These are phyloP conservation scores for Steromphala cineraria DNA, from an alignment of 2,888 invertebrate species.

Conservation along the genomic window DNA sequence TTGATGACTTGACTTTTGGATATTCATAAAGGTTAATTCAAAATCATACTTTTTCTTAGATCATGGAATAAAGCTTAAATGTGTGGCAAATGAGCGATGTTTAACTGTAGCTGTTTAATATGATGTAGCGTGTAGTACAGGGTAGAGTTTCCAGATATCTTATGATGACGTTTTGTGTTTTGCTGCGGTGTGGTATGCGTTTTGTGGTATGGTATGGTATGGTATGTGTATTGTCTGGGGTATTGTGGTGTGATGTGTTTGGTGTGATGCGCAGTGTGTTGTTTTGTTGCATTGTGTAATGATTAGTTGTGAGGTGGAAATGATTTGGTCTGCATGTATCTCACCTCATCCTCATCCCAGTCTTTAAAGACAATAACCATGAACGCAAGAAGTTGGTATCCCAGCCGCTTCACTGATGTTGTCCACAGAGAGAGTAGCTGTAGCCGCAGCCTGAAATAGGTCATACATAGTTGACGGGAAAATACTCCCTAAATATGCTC, in stretches of 20 bases:
- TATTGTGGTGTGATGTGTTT: no score
- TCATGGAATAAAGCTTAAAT: no score
- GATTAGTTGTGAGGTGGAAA: neutral
- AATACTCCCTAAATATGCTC: no score
- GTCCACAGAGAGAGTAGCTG: constrained; percentile 73
- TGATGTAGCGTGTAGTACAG: no score
- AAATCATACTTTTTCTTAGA: no score
- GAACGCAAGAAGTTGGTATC: constrained; percentile 71
- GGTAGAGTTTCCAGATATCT: no score
- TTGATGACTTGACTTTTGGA: no score
- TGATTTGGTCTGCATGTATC: neutral
- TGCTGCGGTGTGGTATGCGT: neutral
- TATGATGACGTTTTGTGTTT: no score
- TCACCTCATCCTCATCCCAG: constrained; percentile 70
- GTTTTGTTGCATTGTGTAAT: neutral
- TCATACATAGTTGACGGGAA: no score
- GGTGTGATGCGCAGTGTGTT: neutral
- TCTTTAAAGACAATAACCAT: constrained; percentile 71
- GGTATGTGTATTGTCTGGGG: neutral
- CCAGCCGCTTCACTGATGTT: constrained; percentile 69
- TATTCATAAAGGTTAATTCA: no score
- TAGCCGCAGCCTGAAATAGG: constrained; percentile 59
- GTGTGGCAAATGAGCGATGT: no score
- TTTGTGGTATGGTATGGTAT: neutral
- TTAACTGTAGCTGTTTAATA: no score